Evolutionary conservation across 2,797 vertebrate species (phyloP).

Genomic region (Pseudomugil gertrudae): DNA sequence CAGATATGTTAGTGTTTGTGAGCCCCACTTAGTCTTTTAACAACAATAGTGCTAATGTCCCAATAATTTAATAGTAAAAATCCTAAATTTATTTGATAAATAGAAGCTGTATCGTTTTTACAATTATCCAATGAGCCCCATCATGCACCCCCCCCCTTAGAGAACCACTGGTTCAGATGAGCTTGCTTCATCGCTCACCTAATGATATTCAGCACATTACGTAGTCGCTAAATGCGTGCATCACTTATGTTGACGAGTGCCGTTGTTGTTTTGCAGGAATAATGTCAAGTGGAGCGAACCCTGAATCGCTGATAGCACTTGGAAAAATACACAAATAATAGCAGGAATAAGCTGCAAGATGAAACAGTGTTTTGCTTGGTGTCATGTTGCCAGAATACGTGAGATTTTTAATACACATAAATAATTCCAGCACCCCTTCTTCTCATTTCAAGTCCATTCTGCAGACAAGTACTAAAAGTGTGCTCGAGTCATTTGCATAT

Average conservation of each 20-base stretch:
- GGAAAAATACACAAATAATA: slow-evolving; percentile 21
- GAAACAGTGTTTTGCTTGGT: slow-evolving; percentile 6
- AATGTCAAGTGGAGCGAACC: slow-evolving; percentile 7
- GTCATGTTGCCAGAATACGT: slow-evolving; percentile 2
- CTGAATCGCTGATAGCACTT: slow-evolving; percentile 3
- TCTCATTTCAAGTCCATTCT: slow-evolving; percentile 21
- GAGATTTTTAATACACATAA: slow-evolving; percentile 25
- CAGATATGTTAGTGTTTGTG: too few relatives aligned
- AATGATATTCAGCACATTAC: slow-evolving; percentile 15
- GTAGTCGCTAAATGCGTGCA: slow-evolving; percentile 9
- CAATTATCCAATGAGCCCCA: too few relatives aligned
- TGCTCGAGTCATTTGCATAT: slow-evolving; percentile 45
- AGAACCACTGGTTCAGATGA: too few relatives aligned
- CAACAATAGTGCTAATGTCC: too few relatives aligned
- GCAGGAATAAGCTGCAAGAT: not conserved
- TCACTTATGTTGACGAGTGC: slow-evolving; percentile 4
- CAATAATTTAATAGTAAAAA: too few relatives aligned
- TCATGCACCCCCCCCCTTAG: too few relatives aligned
- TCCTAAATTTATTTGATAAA: too few relatives aligned
- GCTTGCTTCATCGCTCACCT: slow-evolving; percentile 13
- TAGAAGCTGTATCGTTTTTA: too few relatives aligned
- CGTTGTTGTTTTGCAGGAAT: slow-evolving; percentile 34
- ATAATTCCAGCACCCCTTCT: not conserved
- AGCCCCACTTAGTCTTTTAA: too few relatives aligned
- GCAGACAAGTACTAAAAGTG: slow-evolving; percentile 14